Evolutionary conservation across 2,888 invertebrate species (phyloP).

Genomic region (Auanema freiburgensis): DNA sequence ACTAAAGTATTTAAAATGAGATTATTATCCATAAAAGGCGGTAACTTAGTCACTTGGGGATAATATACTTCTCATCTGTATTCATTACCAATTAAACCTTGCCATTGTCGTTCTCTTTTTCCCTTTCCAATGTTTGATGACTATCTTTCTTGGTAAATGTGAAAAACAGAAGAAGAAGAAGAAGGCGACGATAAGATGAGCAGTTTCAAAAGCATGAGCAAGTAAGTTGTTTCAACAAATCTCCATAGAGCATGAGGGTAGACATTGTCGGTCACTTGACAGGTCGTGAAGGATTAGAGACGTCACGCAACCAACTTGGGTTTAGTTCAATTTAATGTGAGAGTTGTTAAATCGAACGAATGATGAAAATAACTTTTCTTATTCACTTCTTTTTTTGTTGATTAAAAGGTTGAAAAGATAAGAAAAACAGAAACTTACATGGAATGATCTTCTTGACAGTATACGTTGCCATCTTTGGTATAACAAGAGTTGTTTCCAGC

Average conservation of each 20-base stretch:
- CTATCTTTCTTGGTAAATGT: not conserved
- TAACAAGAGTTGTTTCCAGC: conserved; percentile 48
- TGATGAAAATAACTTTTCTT: not conserved
- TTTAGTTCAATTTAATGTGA: no score
- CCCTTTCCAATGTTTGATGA: conserved; percentile 2
- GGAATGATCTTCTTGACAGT: conserved; percentile 59
- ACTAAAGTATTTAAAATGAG: no score
- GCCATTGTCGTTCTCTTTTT: not conserved
- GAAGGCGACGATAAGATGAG: no score
- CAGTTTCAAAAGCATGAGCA: not conserved
- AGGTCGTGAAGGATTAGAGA: no score
- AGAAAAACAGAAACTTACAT: conserved; percentile 43
- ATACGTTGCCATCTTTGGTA: conserved; percentile 53
- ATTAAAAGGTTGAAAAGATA: conserved; percentile 14
- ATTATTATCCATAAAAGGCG: no score
- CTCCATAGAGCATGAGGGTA: not conserved
- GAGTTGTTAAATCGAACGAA: not conserved
- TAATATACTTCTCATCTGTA: no score
- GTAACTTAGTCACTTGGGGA: no score
- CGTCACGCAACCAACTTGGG: no score
- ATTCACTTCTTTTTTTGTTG: not conserved
- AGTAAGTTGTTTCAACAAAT: not conserved
- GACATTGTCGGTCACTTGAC: no score
- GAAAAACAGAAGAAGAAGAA: no score
- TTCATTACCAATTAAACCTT: no score